Conservation (phyloP, 1,140 invertebrate genomes). For the Habropoda laboriosa region DNA sequence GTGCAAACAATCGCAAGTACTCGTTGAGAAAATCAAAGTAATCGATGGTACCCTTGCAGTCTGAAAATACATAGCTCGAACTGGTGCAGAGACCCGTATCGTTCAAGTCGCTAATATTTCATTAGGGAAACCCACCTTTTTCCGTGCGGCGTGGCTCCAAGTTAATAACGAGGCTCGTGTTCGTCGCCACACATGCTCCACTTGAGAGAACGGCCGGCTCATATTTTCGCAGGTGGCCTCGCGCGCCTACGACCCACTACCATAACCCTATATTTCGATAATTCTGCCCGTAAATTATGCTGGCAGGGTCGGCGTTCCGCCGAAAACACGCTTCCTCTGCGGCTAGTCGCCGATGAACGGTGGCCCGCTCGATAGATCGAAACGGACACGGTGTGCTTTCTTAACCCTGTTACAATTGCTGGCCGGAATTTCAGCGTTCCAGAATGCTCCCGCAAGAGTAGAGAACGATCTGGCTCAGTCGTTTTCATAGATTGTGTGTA, state of each 20-base stretch:
- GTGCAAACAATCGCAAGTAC: no score
- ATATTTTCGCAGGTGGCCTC: slow-evolving; percentile 47
- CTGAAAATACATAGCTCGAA: slow-evolving; percentile 51
- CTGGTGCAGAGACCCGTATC: slow-evolving; percentile 47
- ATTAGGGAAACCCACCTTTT: slow-evolving; percentile 53
- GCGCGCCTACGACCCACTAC: slow-evolving; percentile 4
- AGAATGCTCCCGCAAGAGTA: neutral
- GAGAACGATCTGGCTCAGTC: no score
- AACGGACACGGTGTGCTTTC: neutral
- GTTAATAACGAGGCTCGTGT: slow-evolving; percentile 61
- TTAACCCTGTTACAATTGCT: neutral
- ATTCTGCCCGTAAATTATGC: slow-evolving; percentile 52
- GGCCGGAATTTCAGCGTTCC: neutral
- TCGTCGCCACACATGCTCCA: slow-evolving; percentile 39
- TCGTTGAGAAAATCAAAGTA: no score
- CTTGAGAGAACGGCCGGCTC: neutral
- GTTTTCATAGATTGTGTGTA: no score
- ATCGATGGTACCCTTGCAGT: no score
- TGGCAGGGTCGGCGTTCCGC: neutral
- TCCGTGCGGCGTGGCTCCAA: slow-evolving; percentile 14
- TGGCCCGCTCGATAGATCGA: neutral
- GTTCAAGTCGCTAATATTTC: slow-evolving; percentile 65
- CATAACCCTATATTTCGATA: slow-evolving; percentile 61
- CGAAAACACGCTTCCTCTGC: slow-evolving; percentile 36
- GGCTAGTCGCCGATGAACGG: slow-evolving; percentile 27